These are phyloP conservation scores for Drosophila pandora DNA, from an alignment of 1,140 invertebrate genomes.

Conservation along the genomic window DNA sequence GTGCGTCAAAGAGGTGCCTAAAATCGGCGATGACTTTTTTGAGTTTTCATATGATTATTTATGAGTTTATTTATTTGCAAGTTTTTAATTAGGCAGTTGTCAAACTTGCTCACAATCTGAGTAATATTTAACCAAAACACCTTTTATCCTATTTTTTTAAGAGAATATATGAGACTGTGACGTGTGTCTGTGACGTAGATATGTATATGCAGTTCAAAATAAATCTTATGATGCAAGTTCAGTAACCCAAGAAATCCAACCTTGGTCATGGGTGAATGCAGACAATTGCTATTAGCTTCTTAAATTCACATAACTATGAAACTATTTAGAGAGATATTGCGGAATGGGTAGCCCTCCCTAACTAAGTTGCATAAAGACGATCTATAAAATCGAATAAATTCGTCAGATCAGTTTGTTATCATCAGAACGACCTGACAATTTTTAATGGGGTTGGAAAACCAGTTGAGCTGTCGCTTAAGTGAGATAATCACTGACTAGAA, in stretches of 20 bases:
- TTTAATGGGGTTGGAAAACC: conserved; percentile 44
- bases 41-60: conserved; percentile 8
- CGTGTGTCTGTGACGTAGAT: neutral
- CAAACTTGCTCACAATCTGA: neutral
- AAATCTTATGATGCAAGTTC: conserved; percentile 13
- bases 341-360: neutral
- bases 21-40: conserved; percentile 21
- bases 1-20: conserved; percentile 29
- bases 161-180: neutral
- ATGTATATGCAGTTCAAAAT: neutral
- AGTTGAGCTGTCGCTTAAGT: conserved; percentile 38
- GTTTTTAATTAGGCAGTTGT: neutral
- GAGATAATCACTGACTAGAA: conserved; percentile 26
- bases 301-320: conserved; percentile 5
- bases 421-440: conserved; percentile 19
- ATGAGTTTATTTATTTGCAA: neutral
- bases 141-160: neutral
- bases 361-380: neutral
- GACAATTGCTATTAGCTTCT: conserved; percentile 4
- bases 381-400: conserved; percentile 21
- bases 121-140: neutral
- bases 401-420: conserved; percentile 6
- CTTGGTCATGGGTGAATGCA: conserved; percentile 47
- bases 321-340: conserved; percentile 7
- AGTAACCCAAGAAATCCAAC: conserved; percentile 35